Percentiles rank a stretch among this genome's conserved stretches.
These are phyloP conservation scores for Heliopora coerulea DNA, from an alignment of 92 coral and sea anemone genomes.

Conservation along the genomic window DNA sequence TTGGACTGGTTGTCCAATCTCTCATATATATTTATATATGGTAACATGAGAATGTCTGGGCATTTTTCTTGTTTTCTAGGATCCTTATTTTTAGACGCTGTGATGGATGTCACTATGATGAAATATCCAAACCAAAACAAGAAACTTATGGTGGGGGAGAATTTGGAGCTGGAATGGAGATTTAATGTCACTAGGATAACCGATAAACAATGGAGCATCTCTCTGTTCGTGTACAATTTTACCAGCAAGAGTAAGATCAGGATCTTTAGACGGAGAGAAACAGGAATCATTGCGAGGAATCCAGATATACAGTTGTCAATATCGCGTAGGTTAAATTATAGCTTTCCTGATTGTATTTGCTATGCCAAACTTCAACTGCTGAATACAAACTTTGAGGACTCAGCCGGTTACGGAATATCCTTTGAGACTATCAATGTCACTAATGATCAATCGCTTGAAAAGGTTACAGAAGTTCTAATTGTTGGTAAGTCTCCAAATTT, in stretches of 20 bases:
- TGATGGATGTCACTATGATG: constrained; percentile 15
- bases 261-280: neutral
- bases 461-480: constrained; percentile 24
- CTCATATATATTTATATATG: neutral
- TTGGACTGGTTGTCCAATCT: too few species aligned
- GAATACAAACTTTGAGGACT: constrained; percentile 3
- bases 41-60: neutral
- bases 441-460: neutral
- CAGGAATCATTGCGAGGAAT: neutral
- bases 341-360: neutral
- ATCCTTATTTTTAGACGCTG: constrained; percentile 10
- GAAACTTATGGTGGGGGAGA: constrained; percentile 21
- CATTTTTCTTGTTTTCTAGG: constrained; percentile 19
- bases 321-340: neutral
- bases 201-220: neutral
- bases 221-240: neutral
- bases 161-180: constrained; percentile 24
- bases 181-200: neutral
- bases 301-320: neutral
- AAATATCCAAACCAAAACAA: constrained; percentile 7
- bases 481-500: constrained; percentile 27
- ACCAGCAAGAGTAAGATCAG: neutral
- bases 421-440: neutral
- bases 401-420: constrained; percentile 19
- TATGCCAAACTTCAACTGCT: neutral